phyloP scores from a whole-genome alignment of 1,140 invertebrate species.

The Drosophila truncata region DNA sequence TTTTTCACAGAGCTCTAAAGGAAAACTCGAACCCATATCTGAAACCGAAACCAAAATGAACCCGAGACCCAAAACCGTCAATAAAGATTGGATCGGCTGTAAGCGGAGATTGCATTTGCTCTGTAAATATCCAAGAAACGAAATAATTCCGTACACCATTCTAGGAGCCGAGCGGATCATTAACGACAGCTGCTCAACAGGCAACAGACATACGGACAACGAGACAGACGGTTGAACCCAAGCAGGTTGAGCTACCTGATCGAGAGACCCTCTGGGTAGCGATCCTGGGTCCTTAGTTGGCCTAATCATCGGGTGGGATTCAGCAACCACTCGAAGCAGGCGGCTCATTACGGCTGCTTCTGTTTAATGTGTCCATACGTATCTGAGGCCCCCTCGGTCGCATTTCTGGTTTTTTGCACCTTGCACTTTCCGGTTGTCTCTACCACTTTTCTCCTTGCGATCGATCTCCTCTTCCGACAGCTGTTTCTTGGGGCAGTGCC shows the following conservation, averaged over 20 bases:
- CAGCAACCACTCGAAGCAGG: conserved; percentile 23
- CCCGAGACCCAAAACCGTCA: conserved; percentile 40
- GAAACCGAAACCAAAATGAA: conserved; percentile 11
- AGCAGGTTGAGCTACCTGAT: conserved; percentile 72
- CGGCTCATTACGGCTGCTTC: conserved; percentile 74
- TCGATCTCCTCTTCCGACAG: conserved; percentile 58
- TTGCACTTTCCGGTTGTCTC: conserved; percentile 55
- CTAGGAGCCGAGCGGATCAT: conserved; percentile 56
- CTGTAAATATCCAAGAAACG: conserved; percentile 39
- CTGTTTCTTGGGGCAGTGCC: conserved; percentile 57
- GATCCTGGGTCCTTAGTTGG: conserved; percentile 39
- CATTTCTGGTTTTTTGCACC: conserved; percentile 67
- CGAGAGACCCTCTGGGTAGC: conserved; percentile 37
- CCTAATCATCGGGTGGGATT: conserved; percentile 63
- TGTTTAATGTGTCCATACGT: conserved; percentile 71
- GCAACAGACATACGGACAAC: conserved; percentile 23
- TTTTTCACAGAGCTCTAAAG: conserved; percentile 48
- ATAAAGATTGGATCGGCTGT: conserved; percentile 75
- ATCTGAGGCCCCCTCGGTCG: conserved; percentile 32
- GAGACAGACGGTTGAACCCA: conserved; percentile 24
- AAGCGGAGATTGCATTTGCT: conserved; percentile 74
- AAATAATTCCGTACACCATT: conserved; percentile 5
- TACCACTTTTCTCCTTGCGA: conserved; percentile 10
- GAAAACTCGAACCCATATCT: conserved; percentile 22
- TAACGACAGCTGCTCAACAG: conserved; percentile 78